Base-by-base conservation (phyloP, 2,888 invertebrate species). In the Torymus aiolomorphi region DNA sequence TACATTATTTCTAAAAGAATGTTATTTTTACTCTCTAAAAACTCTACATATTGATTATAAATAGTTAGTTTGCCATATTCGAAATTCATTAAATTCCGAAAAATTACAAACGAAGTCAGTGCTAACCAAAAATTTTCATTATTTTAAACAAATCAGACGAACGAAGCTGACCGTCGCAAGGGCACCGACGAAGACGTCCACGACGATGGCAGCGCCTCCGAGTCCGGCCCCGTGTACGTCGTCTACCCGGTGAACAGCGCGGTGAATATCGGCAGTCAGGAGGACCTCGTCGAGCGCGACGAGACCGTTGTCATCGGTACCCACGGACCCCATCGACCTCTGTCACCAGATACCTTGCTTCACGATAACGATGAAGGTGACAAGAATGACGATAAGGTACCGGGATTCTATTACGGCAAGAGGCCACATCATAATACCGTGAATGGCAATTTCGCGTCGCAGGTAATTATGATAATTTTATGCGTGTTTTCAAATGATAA, bases 241-340 rank as follows among this genome's bases (percentile, higher is more conserved):
- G 93, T 94, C 0, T 94, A 94, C 85, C 94, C 94, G 2, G 92
- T 93, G 0, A 93, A 92, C 81, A 91, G 91, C 5, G 90, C 91
- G 0, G 91, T 92, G 3, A 90, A 92, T 61, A 92, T 92, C 83
- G 87, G 91, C 63, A 81, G 80, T 12, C 80, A 79, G 16, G 80
- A 82, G 91, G 92, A 81, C 16, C 89, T 89, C 57, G 88, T 88
- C 1, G 87, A 89, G 14, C 91, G 90, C 59, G 92, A 92, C 74
- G 92, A 92, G 83, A 91, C 91, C 2, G 93, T 93, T 11, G 92
- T 93, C 0, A 91, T 93, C 18, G 93, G 93, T 3, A 92, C 92
- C 0, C 90, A 92, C 57, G 92, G 92, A 0, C 92, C 93, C 71
- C 91, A 92, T 63, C 86, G 92, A 57, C 91, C 92, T 3, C 76